These are phyloP conservation scores for Coregonus clupeaformis DNA, from an alignment of 2,113 vertebrate species.

Conservation along the genomic window DNA sequence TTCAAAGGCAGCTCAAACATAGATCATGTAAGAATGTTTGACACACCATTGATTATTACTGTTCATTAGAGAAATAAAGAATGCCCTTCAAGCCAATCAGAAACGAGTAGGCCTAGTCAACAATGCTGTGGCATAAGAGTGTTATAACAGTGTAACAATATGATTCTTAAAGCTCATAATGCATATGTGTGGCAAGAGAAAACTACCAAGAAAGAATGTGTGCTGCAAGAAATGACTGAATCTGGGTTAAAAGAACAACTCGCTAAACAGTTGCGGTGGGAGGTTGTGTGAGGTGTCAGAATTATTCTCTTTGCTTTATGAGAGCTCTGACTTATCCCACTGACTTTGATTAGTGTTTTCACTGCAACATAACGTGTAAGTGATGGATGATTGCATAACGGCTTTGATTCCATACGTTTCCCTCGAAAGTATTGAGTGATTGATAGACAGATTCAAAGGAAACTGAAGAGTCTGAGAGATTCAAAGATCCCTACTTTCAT, in stretches of 20 bases:
- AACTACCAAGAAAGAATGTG: slow-evolving; percentile 12
- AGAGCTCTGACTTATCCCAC: slow-evolving; percentile 33
- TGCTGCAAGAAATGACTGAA: slow-evolving; percentile 10
- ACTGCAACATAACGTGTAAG: slow-evolving; percentile 28
- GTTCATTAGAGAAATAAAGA: too few species aligned
- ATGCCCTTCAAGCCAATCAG: too few species aligned
- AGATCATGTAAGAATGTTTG: too few species aligned
- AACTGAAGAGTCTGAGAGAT: slow-evolving; percentile 45
- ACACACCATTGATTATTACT: too few species aligned
- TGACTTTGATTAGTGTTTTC: slow-evolving; percentile 37
- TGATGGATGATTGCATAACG: slow-evolving; percentile 44
- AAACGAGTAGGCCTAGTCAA: background rate
- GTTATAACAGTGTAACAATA: background rate
- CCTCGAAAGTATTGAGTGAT: slow-evolving; percentile 47
- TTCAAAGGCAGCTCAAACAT: too few species aligned
- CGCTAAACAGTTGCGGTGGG: slow-evolving; percentile 19
- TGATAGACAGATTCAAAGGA: slow-evolving; percentile 52
- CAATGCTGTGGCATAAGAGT: background rate
- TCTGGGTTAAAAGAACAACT: slow-evolving; percentile 21
- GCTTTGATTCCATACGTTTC: slow-evolving; percentile 50
- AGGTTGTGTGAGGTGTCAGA: slow-evolving; percentile 40
- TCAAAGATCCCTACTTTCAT: slow-evolving; percentile 59
- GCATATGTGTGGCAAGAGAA: background rate
- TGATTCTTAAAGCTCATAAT: background rate
- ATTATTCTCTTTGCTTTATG: slow-evolving; percentile 33